Percentiles rank a stretch among this genome's conserved stretches.
Evolutionary conservation across 2,797 vertebrate genomes (phyloP).

Genomic region (Microctenopoma steveboyesi): DNA sequence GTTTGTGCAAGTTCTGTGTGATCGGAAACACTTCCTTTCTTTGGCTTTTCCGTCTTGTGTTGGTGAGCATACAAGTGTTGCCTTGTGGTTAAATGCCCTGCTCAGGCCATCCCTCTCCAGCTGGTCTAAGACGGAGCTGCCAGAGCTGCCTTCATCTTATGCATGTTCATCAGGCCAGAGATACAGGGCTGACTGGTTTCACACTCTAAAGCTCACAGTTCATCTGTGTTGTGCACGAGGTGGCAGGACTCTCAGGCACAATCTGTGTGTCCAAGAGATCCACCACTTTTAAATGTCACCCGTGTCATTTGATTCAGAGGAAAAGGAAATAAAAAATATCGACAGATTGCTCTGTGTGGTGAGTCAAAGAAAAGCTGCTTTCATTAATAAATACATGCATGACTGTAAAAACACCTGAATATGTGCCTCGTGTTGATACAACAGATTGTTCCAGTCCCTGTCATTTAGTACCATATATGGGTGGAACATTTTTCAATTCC

Average conservation of each 20-base stretch:
- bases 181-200: slow-evolving; percentile 77
- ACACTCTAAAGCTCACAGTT: slow-evolving; percentile 67
- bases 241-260: slow-evolving; percentile 76
- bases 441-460: slow-evolving; percentile 10
- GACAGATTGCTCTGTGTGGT: slow-evolving; percentile 45
- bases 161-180: slow-evolving; percentile 61
- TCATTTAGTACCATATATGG: background rate
- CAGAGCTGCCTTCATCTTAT: slow-evolving; percentile 45
- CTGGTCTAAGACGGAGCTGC: slow-evolving; percentile 51
- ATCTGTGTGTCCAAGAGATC: slow-evolving; percentile 66
- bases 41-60: slow-evolving; percentile 10
- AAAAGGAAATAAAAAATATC: slow-evolving; percentile 24
- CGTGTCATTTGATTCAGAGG: slow-evolving; percentile 61
- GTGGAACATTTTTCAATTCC: slow-evolving; percentile 8
- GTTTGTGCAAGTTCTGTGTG: background rate
- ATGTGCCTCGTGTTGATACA: slow-evolving; percentile 29
- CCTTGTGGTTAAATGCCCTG: slow-evolving; percentile 25
- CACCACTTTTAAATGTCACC: slow-evolving; percentile 67
- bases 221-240: slow-evolving; percentile 73
- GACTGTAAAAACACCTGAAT: slow-evolving; percentile 36
- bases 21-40: slow-evolving; percentile 20
- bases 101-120: slow-evolving; percentile 59
- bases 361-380: slow-evolving; percentile 48
- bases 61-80: slow-evolving; percentile 22
- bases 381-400: slow-evolving; percentile 56